A percentile compares a stretch with the other conserved stretches of the same genome.
phyloP scores from a whole-genome alignment of 2,113 vertebrate species.

The Melanotaenia duboulayi region DNA sequence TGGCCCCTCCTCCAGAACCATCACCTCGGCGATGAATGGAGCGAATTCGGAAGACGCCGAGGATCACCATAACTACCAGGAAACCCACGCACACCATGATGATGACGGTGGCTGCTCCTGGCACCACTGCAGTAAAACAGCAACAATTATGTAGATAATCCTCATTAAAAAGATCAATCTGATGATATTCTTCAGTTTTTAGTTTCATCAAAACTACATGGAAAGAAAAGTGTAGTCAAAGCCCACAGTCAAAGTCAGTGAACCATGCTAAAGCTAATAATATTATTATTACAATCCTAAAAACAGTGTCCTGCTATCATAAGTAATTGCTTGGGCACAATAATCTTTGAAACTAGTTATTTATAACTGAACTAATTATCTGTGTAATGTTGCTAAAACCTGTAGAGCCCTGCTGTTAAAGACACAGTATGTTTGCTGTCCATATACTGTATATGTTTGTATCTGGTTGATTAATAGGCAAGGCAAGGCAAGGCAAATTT shows the following conservation, averaged over 20 bases:
- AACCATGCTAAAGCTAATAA: background rate
- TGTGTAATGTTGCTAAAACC: background rate
- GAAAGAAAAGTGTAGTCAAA: no score
- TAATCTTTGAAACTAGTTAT: background rate
- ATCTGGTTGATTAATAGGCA: no score
- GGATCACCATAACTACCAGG: slow-evolving; percentile 96
- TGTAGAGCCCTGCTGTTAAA: background rate
- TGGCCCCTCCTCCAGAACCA: slow-evolving; percentile 74
- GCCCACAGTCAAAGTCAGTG: no score
- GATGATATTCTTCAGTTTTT: background rate
- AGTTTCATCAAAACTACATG: background rate
- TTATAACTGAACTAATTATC: background rate
- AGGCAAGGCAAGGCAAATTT: no score
- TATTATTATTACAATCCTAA: no score
- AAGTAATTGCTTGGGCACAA: background rate
- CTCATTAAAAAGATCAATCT: background rate
- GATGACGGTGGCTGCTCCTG: slow-evolving; percentile 95
- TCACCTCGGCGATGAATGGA: slow-evolving; percentile 89
- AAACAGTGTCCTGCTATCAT: background rate
- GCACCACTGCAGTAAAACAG: slow-evolving; percentile 85
- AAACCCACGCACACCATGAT: slow-evolving; percentile 98
- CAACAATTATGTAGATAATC: background rate
- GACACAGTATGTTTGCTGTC: no score
- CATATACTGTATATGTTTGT: no score
- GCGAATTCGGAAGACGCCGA: slow-evolving; percentile 95